Evolutionary conservation across 2,113 vertebrate species (phyloP), one percentile per base, ranked within the genome.

Genomic region (Platysternon megacephalum): DNA sequence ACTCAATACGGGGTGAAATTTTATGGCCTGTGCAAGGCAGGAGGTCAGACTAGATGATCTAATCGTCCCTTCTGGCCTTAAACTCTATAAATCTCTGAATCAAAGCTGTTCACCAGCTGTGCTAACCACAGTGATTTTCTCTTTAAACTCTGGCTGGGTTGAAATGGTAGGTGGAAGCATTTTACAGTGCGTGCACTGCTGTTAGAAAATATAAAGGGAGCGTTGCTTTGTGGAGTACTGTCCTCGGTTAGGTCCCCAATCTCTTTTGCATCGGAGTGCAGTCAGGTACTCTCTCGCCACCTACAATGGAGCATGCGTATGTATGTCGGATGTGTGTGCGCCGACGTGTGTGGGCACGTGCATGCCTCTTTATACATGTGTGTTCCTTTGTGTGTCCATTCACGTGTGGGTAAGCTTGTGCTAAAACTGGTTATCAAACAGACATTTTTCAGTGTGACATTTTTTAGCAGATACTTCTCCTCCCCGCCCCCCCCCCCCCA

Each of bases 21-120:
- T 61, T 49, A 56, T 72, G 78, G 93, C 79, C 91, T 65, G 82
- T 81, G 61, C 61, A 35, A 16, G 35, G 16, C 61, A 14, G 29
- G 12, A n/a, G 61, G 61, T 88, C 90, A 90, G 85, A 85, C 82
- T 87, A 87, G 85, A 55, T 90, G 85, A 84, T 29, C 29, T 84
- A 78, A 68, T 68, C 42, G 26, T 81, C 74, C 53, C 44, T 12
- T 79, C 82, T 24, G 48, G 8, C 65, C 52, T 86, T 88, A 39
- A 80, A 35, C 61, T 35, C 32, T 35, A 65, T 65, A 65, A 65
- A 65, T 65, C 61, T 19, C 16, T 17, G 32, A 8, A 17, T 35
- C 7, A n/a, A 65, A 65, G 16, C 61, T 65, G 61, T 65, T 65
- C 32, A 17, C 61, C 61, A 35, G 14, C 61, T 65, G 61, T 17